Evolutionary conservation across 2,797 vertebrate genomes (phyloP), one percentile per base, ranked within the genome.

Genomic region (Sebastes hubbsi): DNA sequence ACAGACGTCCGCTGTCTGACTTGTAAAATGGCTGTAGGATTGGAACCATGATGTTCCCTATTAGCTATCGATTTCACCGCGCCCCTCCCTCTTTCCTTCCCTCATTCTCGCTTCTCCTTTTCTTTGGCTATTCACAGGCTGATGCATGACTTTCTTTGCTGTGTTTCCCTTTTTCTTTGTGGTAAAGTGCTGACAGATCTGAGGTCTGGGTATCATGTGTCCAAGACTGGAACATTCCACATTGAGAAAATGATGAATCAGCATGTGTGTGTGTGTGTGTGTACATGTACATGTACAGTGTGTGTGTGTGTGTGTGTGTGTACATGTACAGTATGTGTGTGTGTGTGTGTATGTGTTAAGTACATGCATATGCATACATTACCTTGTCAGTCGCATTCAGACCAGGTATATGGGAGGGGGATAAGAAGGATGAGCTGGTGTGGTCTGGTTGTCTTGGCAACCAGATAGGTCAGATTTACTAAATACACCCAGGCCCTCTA

Each of bases 361-460:
- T 58, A 25, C 25, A 46, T 61, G n/a, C 3, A 27, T 25, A n/a
- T 49, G 4, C 16, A 38, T 25, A n/a, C 6, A 8, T 25, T 8
- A 62, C 25, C 38, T 73, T 46, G 42, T 24, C 20, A 3, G 38
- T 81, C 70, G 77, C 81, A 72, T 77, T 87, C 58, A 88, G 55
- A 73, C 12, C 25, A 64, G 60, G 72, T 58, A 4, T 73, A 83
- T 64, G 30, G 59, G 56, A 75, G 62, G 25, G 9, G n/a, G n/a
- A 65, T 70, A 12, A 63, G 4, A 49, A 49, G 8, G 56, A 68
- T 81, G 32, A 27, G 22, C 10, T 60, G 30, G 2, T 42, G 16
- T 52, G 20, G 38, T 36, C 16, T 55, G 22, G 88, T 91, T 92
- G 81, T 88, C 87, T 13, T 59, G 72, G 83, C 68, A 89, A 87